These are phyloP conservation scores for Phoenicopterus ruber DNA, from an alignment of 2,113 vertebrate genomes.

Conservation along the genomic window DNA sequence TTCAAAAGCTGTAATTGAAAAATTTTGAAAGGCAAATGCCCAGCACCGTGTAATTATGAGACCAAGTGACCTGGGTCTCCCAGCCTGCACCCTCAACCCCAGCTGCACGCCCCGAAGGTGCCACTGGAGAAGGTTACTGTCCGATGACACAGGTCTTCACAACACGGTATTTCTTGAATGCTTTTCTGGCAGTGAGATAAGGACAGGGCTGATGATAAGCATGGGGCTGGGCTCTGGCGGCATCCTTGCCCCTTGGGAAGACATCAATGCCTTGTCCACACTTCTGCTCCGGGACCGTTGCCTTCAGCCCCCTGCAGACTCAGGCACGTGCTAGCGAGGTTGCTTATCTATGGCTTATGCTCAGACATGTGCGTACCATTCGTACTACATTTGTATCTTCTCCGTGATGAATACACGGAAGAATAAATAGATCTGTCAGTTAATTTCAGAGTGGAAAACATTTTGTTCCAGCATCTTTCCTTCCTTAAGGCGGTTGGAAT, in stretches of 20 bases:
- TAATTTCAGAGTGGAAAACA: background rate
- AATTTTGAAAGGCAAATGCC: background rate
- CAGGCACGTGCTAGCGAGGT: accelerated
- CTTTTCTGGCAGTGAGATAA: background rate
- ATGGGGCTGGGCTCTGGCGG: background rate
- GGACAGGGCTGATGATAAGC: background rate
- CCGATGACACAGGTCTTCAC: background rate
- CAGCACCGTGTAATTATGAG: background rate
- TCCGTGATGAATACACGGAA: background rate
- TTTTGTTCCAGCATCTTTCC: background rate
- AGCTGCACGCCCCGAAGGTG: accelerated
- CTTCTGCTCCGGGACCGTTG: background rate
- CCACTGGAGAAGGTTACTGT: background rate
- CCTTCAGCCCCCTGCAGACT: background rate
- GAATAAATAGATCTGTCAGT: slow-evolving; percentile 5
- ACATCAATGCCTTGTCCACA: background rate
- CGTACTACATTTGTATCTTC: background rate
- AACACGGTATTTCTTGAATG: background rate
- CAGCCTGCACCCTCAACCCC: background rate
- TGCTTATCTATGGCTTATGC: background rate
- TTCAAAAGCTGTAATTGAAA: background rate
- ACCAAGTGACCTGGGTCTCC: background rate
- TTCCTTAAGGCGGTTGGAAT: background rate
- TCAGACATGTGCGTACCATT: background rate
- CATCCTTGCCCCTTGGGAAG: background rate